A percentile compares a stretch with the other conserved stretches of the same genome.
phyloP scores from a whole-genome alignment of 2,113 vertebrate genomes.

The Oryzias curvinotus region DNA sequence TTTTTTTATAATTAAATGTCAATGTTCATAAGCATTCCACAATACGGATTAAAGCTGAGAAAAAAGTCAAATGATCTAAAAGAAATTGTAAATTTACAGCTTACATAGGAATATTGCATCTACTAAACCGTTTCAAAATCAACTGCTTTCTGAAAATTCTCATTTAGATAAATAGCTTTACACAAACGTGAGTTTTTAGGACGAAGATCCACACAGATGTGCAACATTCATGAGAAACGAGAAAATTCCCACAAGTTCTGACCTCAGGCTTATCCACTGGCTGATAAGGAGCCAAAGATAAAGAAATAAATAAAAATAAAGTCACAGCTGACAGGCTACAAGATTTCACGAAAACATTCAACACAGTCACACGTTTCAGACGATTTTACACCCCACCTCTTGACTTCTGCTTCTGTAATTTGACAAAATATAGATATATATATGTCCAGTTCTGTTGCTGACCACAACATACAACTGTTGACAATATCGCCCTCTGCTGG shows the following conservation, averaged over 20 bases:
- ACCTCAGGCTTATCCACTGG: conserved; percentile 14
- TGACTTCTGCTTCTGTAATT: conserved; percentile 1
- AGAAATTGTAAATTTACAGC: no score
- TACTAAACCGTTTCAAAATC: no score
- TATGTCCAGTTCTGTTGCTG: no score
- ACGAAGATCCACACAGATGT: neutral
- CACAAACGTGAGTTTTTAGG: neutral
- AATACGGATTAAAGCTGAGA: no score
- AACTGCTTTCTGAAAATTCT: neutral
- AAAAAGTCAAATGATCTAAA: no score
- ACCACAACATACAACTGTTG: neutral
- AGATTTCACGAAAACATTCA: neutral
- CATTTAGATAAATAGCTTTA: neutral
- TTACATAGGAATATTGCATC: no score
- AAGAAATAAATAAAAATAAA: conserved; percentile 2
- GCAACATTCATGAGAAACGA: conserved; percentile 13
- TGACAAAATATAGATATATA: neutral
- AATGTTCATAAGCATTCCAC: no score
- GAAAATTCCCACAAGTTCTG: conserved; percentile 33
- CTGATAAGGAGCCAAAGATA: conserved; percentile 28
- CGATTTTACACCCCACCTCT: neutral
- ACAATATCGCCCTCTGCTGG: conserved; percentile 41
- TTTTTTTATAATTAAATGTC: no score
- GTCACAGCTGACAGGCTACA: neutral
- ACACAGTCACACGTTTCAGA: conserved; percentile 9